Percentiles rank a stretch among this genome's conserved stretches.
phyloP scores from a whole-genome alignment of 2,113 vertebrate species.

The Rhynchomys soricoides region DNA sequence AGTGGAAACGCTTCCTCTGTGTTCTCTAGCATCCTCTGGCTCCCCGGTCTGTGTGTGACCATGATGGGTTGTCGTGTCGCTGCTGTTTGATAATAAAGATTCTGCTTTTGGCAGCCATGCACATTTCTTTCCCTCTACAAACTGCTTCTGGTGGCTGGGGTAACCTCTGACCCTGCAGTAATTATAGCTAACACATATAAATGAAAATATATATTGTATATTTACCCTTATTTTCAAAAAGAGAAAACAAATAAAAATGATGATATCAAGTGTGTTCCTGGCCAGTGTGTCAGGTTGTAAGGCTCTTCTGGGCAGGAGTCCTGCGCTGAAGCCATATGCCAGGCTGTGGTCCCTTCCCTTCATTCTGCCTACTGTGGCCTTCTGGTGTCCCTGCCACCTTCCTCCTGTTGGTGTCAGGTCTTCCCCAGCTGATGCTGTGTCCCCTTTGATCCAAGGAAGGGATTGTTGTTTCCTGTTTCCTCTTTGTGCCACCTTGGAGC shows the following conservation, averaged over 20 bases:
- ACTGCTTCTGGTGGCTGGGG: conserved; percentile 24
- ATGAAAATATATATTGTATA: conserved; percentile 76
- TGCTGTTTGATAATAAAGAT: conserved; percentile 80
- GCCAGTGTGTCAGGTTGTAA: conserved; percentile 69
- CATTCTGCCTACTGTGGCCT: neutral
- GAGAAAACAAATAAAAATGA: conserved; percentile 75
- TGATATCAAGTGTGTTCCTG: neutral
- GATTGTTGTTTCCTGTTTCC: neutral
- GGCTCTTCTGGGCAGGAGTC: neutral
- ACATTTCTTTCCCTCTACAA: conserved; percentile 30
- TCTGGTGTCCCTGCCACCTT: neutral
- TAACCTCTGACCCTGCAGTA: conserved; percentile 44
- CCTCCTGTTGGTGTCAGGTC: too few species aligned
- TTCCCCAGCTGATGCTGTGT: neutral
- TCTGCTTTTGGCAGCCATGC: conserved; percentile 60
- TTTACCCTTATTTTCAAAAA: conserved; percentile 70
- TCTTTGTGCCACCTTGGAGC: neutral
- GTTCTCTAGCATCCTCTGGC: conserved; percentile 18
- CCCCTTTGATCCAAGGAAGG: neutral
- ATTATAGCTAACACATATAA: conserved; percentile 77
- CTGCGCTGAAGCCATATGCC: neutral
- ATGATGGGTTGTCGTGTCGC: conserved; percentile 60
- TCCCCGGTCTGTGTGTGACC: neutral
- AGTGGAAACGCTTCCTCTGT: neutral
- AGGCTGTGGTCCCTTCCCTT: neutral